A percentile compares a stretch with the other conserved stretches of the same genome.
Evolutionary conservation across 1,140 invertebrate species (phyloP).

Genomic region (Popillia japonica): DNA sequence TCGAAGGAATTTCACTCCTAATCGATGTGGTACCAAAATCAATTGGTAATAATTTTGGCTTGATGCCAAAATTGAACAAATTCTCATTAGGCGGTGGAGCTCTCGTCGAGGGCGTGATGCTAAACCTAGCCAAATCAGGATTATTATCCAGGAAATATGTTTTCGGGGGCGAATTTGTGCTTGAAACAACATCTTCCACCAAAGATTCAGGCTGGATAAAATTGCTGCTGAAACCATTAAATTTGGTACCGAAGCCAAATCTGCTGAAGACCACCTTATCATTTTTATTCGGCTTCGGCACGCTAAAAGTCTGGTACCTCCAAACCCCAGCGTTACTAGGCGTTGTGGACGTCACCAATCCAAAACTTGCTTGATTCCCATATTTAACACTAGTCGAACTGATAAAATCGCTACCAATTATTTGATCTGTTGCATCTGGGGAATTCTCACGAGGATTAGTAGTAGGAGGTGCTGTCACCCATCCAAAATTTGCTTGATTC

Average conservation of each 20-base stretch:
- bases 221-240: background rate
- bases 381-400: background rate
- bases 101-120: too few species aligned
- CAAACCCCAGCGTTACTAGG: background rate
- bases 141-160: too few species aligned
- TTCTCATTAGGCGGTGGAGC: too few species aligned
- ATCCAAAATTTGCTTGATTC: too few species aligned
- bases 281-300: background rate
- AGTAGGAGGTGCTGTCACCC: background rate
- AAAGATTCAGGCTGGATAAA: background rate
- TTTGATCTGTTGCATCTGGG: background rate
- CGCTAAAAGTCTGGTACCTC: background rate
- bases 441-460: background rate
- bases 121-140: too few species aligned
- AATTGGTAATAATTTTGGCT: too few species aligned
- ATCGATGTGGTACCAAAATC: too few species aligned
- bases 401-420: background rate
- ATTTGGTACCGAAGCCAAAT: background rate
- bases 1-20: too few species aligned
- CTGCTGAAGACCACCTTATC: background rate
- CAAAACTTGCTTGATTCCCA: background rate
- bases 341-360: background rate
- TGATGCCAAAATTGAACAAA: too few species aligned
- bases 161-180: too few species aligned
- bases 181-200: background rate